Evolutionary conservation across 2,888 invertebrate genomes (phyloP), one percentile per base, ranked within the genome.

Genomic region (Heteromyza rotundicornis): DNA sequence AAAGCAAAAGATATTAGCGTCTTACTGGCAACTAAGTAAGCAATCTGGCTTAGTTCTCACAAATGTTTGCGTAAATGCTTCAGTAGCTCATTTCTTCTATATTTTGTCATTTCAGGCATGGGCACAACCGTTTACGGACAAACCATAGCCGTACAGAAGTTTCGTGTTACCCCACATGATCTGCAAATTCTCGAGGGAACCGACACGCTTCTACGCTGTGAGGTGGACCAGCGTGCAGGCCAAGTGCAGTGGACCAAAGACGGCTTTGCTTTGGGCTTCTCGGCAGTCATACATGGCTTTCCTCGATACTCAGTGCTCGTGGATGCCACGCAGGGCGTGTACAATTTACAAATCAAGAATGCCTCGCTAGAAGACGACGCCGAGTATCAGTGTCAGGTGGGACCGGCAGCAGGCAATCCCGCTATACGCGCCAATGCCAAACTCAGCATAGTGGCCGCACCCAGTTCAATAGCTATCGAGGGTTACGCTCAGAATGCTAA

Each of bases 301-400:
- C 92, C 94, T 3, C 89, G 96, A 64, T 94, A 95, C 84, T 90
- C 92, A 12, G 90, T 96, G 84, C 88, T 93, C 60, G 96, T 95
- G 1, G 93, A 94, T 81, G 88, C 90, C 54, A 87, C 87, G 32
- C 88, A 89, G 58, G 95, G 95, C 7, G 89, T 94, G 58, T 96
- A 92, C 86, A 95, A 97, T 85, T 87, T 98, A 70, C 87, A 90
- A 78, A 95, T 98, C 77, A 90, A 89, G 72, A 94, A 96, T 84
- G 94, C 92, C 2, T 91, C 92, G 20, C 84, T 97, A 27, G 92
- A 90, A 72, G 98, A 98, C 81, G 98, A 98, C 81, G 96, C 95
- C 0, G 93, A 94, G 79, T 98, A 92, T 85, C 95, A 98, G 86
- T 98, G 98, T 84, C 98, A 98, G 88, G 95, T 98, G 51, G 92